Conservation (phyloP, 2,888 invertebrate genomes). For the Rhabditoides inermis region DNA sequence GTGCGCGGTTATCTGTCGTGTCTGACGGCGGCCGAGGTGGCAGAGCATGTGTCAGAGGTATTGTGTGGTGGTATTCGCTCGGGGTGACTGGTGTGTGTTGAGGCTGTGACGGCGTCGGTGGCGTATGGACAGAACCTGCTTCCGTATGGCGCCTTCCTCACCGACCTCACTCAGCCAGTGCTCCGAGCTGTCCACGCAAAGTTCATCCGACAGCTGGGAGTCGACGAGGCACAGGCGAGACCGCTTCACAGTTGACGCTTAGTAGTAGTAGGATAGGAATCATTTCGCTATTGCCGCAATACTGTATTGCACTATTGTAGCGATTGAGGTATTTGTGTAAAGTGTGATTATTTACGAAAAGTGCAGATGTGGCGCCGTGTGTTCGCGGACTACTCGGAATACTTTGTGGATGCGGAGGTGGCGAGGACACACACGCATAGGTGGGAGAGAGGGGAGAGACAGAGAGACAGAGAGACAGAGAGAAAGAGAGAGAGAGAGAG, state of each 20-base stretch:
- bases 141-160: conserved; percentile 17
- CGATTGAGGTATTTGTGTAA: neutral
- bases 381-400: conserved; percentile 26
- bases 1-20: conserved; percentile 22
- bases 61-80: too few relatives aligned
- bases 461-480: conserved; percentile 1
- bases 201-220: conserved; percentile 10
- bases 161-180: conserved; percentile 1
- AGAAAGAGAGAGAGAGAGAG: neutral
- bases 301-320: neutral
- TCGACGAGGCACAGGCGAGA: conserved; percentile 9
- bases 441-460: neutral
- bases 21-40: conserved; percentile 19
- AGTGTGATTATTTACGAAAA: neutral
- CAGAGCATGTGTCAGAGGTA: conserved; percentile 22
- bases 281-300: neutral
- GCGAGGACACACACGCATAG: conserved; percentile 32
- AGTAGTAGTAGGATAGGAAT: too few relatives aligned
- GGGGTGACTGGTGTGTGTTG: too few relatives aligned
- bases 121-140: conserved; percentile 36
- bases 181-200: conserved; percentile 1
- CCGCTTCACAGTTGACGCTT: too few relatives aligned
- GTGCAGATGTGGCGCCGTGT: conserved; percentile 26
- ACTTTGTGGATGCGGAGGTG: conserved; percentile 27
- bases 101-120: conserved; percentile 24